Evolutionary conservation across 2,888 invertebrate species (phyloP).

Genomic region (Dryocosmus kuriphilus): DNA sequence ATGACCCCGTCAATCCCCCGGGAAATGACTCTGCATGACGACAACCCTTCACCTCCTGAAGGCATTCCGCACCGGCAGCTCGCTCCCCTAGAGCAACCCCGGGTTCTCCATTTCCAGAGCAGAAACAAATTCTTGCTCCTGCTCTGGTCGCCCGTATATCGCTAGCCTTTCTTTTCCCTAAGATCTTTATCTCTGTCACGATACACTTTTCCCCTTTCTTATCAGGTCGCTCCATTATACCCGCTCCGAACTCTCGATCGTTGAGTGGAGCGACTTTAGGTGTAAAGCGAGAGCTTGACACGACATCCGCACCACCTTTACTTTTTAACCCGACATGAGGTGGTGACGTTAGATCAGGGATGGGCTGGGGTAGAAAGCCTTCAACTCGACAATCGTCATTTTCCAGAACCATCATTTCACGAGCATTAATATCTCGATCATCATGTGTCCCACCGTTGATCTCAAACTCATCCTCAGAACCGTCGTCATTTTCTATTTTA

Average conservation of each 20-base stretch:
- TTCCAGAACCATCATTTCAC: no score
- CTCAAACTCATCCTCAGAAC: not conserved
- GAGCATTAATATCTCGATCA: not conserved
- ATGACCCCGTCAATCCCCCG: not conserved
- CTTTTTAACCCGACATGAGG: not conserved
- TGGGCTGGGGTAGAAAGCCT: constrained; percentile 2
- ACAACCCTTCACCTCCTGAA: no score
- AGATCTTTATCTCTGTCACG: no score
- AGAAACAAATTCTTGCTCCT: no score
- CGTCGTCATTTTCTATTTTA: not conserved
- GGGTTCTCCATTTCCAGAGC: no score
- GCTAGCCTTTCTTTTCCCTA: no score
- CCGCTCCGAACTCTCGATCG: not conserved
- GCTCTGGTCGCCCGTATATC: no score
- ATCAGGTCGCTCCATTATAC: not conserved
- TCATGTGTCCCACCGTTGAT: not conserved
- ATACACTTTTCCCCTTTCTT: not conserved
- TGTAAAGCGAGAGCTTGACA: not conserved
- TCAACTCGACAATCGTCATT: not conserved
- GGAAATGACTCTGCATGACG: no score
- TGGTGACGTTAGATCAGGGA: not conserved
- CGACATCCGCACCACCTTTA: not conserved
- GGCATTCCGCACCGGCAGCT: no score
- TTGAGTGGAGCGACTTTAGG: not conserved
- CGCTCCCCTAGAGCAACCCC: no score